These are phyloP conservation scores for Morphnarchus princeps DNA, from an alignment of 2,113 vertebrate species.

Conservation along the genomic window DNA sequence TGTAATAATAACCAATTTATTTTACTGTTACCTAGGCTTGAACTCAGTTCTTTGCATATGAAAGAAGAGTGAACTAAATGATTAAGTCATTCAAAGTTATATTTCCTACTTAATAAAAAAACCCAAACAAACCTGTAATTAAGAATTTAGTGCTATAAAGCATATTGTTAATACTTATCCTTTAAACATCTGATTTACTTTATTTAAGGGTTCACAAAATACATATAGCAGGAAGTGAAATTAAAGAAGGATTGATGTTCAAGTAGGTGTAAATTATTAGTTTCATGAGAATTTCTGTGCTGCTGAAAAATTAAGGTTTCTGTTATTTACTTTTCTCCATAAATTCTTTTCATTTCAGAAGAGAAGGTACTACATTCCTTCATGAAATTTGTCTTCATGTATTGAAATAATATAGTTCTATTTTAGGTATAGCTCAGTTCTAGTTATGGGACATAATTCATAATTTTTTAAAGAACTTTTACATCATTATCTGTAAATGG, in stretches of 20 bases:
- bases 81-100: background rate
- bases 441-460: background rate
- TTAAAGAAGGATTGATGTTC: background rate
- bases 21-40: background rate
- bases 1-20: background rate
- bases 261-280: background rate
- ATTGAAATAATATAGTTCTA: background rate
- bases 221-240: background rate
- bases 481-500: slow-evolving; percentile 51
- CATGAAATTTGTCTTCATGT: slow-evolving; percentile 18
- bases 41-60: background rate
- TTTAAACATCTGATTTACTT: background rate
- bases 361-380: background rate
- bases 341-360: background rate
- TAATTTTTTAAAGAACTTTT: background rate
- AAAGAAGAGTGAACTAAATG: background rate
- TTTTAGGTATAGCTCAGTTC: background rate
- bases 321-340: background rate
- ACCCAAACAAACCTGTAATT: background rate
- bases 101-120: background rate
- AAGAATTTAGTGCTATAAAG: background rate
- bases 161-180: background rate
- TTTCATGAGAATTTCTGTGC: background rate
- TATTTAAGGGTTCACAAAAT: background rate
- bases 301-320: background rate